Evolutionary conservation across 2,888 invertebrate species (phyloP), one percentile per base, ranked within the genome.

Genomic region (Dynastes hyllus): DNA sequence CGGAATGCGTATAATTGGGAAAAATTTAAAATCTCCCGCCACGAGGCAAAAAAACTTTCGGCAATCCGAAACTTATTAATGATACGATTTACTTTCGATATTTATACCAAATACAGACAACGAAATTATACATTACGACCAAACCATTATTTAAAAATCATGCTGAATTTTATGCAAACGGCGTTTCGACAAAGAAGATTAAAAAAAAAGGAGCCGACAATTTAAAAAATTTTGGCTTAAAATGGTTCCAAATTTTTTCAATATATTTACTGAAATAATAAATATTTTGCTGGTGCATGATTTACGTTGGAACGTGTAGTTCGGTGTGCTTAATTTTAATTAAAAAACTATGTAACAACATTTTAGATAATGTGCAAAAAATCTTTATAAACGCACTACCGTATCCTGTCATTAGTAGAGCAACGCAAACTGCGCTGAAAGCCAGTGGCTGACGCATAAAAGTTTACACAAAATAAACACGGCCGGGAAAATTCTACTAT

Each of bases 41-140:
- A 75, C 61, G 73, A 75, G 73, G 61, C 58, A 75, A 37, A 45
- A 40, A 50, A 45, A 61, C 73, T 75, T 75, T 63, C 61, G 27
- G 73, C 13, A 27, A 75, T 61, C 40, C 73, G 29, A 45, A 61
- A 75, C 61, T 75, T 75, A 37, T 45, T 75, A 75, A 75, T 75
- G 61, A 75, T 61, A 50, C 61, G 45, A 75, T 61, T 75, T 75
- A 75, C 73, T 75, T 61, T 75, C 61, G 29, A 75, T 75, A 61
- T 75, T 75, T 61, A 75, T 75, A 75, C 73, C 50, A 61, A 75
- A 75, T 58, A 75, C 73, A 75, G 73, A 61, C 73, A 50, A 45
- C 61, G 40, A 61, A 75, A 61, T 73, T 73, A 58, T 61, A 73
- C 27, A 73, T 75, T 58, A 71, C 16, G 45, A 75, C 61, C 40